A percentile compares a stretch with the other conserved stretches of the same genome.
phyloP scores from a whole-genome alignment of 2,113 vertebrate genomes.

The Apodemus sylvaticus region DNA sequence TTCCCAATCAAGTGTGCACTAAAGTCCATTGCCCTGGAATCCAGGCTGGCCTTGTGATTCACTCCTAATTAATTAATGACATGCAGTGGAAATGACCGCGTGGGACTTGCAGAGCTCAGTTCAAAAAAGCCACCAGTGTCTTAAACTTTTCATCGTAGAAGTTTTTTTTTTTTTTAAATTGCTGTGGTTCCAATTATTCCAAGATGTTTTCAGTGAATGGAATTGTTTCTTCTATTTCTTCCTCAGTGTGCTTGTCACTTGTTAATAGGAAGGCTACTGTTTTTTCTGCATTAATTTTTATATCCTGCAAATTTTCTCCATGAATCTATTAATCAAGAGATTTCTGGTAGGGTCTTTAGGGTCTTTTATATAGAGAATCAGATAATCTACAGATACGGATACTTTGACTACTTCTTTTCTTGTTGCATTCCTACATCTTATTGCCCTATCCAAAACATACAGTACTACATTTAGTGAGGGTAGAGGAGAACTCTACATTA shows the following conservation, averaged over 20 bases:
- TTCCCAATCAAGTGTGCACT: background rate
- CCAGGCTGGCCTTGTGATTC: background rate
- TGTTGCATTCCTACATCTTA: background rate
- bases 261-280: background rate
- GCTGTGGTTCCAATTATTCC: background rate
- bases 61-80: background rate
- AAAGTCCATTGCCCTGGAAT: background rate
- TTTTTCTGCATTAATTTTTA: background rate
- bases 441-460: background rate
- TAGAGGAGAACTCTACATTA: background rate
- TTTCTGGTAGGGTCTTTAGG: background rate
- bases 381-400: background rate
- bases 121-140: background rate
- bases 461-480: background rate
- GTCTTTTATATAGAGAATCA: background rate
- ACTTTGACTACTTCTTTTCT: background rate
- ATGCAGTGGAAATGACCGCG: background rate
- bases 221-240: background rate
- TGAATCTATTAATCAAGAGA: background rate
- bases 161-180: background rate
- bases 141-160: too few relatives aligned
- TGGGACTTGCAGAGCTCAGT: background rate
- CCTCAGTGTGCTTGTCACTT: background rate
- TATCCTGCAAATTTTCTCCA: background rate
- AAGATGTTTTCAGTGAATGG: background rate